Evolutionary conservation across 2,888 invertebrate genomes (phyloP), one percentile per base, ranked within the genome.

Genomic region (Epistrophe eligans): DNA sequence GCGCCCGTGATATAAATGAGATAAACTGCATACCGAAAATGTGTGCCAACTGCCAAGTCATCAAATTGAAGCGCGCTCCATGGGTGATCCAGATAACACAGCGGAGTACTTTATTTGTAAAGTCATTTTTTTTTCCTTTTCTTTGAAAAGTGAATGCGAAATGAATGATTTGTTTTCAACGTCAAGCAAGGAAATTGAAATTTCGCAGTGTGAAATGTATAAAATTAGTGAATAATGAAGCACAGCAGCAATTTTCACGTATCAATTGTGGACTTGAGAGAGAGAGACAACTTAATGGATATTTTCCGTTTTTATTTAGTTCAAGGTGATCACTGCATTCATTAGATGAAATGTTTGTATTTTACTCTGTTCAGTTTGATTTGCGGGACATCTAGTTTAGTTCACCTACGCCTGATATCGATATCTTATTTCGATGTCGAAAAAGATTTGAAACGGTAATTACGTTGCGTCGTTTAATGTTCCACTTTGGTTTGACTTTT

Each of bases 1-100:
- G 62, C 35, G 76, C 45, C 79, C 76, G 62, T 58, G 79, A 64
- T 74, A 79, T 58, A 71, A 64, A 79, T 66, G 66, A 60, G 66
- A 77, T 83, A 67, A 67, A 77, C 40, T 64, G 40, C 55, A 40
- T 58, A 67, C 72, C 58, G 10, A 38, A 43, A 43, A 79, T 79
- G 55, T 70, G 15, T 48, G 70, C 43, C 48, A 57, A 48, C 11
- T 48, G 70, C 43, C 48, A 57, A 48, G 32, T 48, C 58, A 58
- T 52, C 43, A 48, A 50, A 48, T 35, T 58, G 52, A 73, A 52
- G 24, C 60, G 11, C 60, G 9, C 67, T 76, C 50, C 60, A 70
- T 74, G 60, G 74, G 57, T 67, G 79, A 43, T 83, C 79, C 17
- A 58, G n/a, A 19, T 24, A 58, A 62, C 45, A 77, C 58, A 58